phyloP scores from a whole-genome alignment of 2,888 invertebrate species.

The Punctoribates punctum region DNA sequence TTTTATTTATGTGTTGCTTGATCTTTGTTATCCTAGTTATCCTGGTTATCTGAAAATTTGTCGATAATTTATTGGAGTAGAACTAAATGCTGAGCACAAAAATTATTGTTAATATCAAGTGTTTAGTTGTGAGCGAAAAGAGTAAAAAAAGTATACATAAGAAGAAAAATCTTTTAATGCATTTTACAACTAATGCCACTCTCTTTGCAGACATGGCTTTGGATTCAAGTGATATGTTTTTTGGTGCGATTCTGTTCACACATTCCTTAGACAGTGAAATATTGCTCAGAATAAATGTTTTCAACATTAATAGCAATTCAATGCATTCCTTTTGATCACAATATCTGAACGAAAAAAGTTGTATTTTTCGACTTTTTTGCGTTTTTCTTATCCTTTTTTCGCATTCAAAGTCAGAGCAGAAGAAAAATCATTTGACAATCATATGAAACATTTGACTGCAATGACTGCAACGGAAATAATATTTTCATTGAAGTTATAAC shows the following conservation, averaged over 20 bases:
- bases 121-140: background rate
- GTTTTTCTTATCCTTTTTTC: background rate
- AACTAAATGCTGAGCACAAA: background rate
- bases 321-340: conserved; percentile 6
- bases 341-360: background rate
- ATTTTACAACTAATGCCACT: background rate
- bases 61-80: conserved; percentile 7
- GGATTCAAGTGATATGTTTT: conserved; percentile 1
- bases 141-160: background rate
- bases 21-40: too few relatives aligned
- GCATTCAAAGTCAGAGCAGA: background rate
- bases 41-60: background rate
- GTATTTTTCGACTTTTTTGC: background rate
- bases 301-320: conserved; percentile 25
- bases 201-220: background rate
- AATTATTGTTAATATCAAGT: background rate
- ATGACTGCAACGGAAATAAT: background rate
- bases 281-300: background rate
- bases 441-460: conserved; percentile 6
- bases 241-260: background rate
- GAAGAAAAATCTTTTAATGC: background rate
- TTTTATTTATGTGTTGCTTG: too few relatives aligned
- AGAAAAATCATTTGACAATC: conserved; percentile 2
- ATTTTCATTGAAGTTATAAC: background rate
- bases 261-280: conserved; percentile 6